phyloP scores from a whole-genome alignment of 2,888 invertebrate genomes.

The Drosophila glabriapex region DNA sequence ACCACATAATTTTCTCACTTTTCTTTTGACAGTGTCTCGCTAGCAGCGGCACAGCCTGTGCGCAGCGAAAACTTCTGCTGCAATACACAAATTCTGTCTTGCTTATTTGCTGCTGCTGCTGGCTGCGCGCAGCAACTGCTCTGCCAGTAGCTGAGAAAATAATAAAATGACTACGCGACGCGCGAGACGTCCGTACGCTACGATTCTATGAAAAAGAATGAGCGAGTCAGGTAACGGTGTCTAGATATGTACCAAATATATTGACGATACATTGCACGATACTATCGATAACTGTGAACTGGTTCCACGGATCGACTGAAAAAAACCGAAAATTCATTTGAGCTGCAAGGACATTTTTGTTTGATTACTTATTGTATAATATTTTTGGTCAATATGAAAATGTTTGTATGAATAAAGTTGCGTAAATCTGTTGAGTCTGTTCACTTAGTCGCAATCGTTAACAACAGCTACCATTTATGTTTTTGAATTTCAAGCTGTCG shows the following conservation, averaged over 20 bases:
- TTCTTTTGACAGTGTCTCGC: slow-evolving; percentile 44
- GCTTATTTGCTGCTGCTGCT: slow-evolving; percentile 53
- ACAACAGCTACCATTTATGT: neutral
- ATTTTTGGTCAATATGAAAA: neutral
- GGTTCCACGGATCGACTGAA: neutral
- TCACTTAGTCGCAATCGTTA: neutral
- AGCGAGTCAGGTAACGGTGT: slow-evolving; percentile 29
- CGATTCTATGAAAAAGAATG: slow-evolving; percentile 59
- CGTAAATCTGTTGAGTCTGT: neutral
- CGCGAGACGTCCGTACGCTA: slow-evolving; percentile 66
- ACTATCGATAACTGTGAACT: slow-evolving; percentile 27
- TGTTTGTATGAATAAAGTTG: neutral
- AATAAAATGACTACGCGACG: slow-evolving; percentile 66
- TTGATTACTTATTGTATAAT: neutral
- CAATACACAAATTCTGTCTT: slow-evolving; percentile 69
- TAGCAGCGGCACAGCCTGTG: slow-evolving; percentile 57
- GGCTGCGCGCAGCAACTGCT: slow-evolving; percentile 62
- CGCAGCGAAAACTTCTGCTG: slow-evolving; percentile 74
- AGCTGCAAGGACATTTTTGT: neutral
- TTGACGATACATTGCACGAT: slow-evolving; percentile 14
- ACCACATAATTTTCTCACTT: slow-evolving; percentile 38
- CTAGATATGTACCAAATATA: slow-evolving; percentile 2
- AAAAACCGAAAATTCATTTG: neutral
- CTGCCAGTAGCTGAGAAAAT: slow-evolving; percentile 66
- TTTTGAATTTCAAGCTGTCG: neutral